These are phyloP conservation scores for Monomorium pharaonis DNA, from an alignment of 1,140 invertebrate genomes.

Conservation along the genomic window DNA sequence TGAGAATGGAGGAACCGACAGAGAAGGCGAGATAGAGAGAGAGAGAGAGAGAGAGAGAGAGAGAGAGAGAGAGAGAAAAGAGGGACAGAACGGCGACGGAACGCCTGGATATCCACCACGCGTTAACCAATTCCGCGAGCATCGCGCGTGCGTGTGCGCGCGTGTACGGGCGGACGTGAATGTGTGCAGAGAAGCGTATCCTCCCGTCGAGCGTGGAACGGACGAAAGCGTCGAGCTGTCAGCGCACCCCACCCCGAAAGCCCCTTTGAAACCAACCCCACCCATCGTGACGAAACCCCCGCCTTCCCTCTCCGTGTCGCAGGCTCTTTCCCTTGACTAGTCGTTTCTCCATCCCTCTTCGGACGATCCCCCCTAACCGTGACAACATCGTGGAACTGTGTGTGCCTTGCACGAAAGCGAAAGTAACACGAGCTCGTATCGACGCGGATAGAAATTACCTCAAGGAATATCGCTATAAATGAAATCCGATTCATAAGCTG, in stretches of 20 bases:
- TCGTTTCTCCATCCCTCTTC: conserved; percentile 55
- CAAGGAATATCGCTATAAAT: neutral
- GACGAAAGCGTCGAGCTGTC: conserved; percentile 84
- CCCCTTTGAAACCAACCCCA: conserved; percentile 78
- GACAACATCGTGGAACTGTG: conserved; percentile 18
- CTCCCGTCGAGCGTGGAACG: conserved; percentile 82
- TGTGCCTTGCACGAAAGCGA: conserved; percentile 43
- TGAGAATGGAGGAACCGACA: conserved; percentile 56
- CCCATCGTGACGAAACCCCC: conserved; percentile 63
- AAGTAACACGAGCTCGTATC: conserved; percentile 22
- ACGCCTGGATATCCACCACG: conserved; percentile 54
- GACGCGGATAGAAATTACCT: conserved; percentile 13
- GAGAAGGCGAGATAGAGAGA: conserved; percentile 62
- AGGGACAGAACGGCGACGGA: conserved; percentile 54
- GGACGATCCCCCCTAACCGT: conserved; percentile 45
- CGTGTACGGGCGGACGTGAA: conserved; percentile 71
- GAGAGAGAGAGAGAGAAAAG: conserved; percentile 70
- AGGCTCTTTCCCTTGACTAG: conserved; percentile 62
- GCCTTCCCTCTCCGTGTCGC: conserved; percentile 43
- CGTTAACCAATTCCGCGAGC: conserved; percentile 62
- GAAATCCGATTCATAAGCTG: neutral
- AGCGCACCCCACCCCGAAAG: conserved; percentile 83
- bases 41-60: conserved; percentile 69
- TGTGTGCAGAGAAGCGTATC: conserved; percentile 85
- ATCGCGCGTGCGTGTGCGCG: conserved; percentile 63